A percentile compares a stretch with the other conserved stretches of the same genome.
Evolutionary conservation across 2,797 vertebrate genomes (phyloP).

Genomic region (Cichlasoma orientale): DNA sequence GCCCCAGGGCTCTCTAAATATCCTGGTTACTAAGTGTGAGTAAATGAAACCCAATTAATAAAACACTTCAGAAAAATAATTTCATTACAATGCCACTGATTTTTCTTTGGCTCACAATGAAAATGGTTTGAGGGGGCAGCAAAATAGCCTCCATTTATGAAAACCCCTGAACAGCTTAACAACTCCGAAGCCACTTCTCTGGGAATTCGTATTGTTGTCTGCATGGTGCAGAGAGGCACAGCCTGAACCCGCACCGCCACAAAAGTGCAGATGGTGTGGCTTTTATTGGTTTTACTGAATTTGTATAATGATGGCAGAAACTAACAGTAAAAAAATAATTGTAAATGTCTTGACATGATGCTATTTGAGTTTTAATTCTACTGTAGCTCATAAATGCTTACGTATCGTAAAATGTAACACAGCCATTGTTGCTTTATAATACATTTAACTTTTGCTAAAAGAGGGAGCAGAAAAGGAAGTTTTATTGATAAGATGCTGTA

Average conservation of each 20-base stretch:
- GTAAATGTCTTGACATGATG: not conserved
- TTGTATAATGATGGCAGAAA: not conserved
- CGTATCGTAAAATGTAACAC: not conserved
- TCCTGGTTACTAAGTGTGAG: not conserved
- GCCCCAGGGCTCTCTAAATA: not conserved
- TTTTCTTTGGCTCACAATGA: not conserved
- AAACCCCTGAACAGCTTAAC: not conserved
- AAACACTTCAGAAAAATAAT: not conserved
- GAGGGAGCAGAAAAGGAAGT: not conserved
- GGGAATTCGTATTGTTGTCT: not conserved
- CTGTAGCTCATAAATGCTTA: not conserved
- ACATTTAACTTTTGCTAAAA: not conserved
- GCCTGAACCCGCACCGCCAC: not conserved
- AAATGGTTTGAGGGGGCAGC: not conserved
- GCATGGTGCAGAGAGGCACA: not conserved
- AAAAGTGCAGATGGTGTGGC: not conserved
- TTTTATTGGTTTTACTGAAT: not conserved
- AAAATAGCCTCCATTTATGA: not conserved
- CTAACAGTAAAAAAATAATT: not conserved
- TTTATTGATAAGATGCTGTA: not conserved
- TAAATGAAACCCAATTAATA: constrained; percentile 1
- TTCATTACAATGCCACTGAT: not conserved
- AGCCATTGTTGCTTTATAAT: not conserved
- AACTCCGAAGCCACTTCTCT: not conserved
- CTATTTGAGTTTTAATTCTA: not conserved